These are phyloP conservation scores for Lepas anatifera DNA, from an alignment of 2,888 invertebrate genomes.

Conservation along the genomic window DNA sequence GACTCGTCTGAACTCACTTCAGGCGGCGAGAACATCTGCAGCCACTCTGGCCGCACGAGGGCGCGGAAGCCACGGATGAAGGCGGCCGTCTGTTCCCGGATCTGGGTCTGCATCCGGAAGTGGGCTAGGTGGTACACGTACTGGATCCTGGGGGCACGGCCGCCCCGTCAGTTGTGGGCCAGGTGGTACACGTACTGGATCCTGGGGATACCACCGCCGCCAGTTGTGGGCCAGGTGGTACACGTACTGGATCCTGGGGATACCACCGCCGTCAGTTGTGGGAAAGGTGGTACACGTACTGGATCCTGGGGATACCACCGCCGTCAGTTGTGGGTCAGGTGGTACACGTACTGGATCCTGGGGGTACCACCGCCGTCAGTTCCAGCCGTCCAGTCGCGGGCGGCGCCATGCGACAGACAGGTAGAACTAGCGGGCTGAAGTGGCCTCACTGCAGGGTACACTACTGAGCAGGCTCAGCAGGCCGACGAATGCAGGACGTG, in stretches of 20 bases:
- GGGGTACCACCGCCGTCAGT: too few species aligned
- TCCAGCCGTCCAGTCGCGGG: too few species aligned
- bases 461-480: too few species aligned
- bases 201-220: slow-evolving; percentile 45
- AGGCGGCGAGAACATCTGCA: slow-evolving; percentile 85
- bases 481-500: too few species aligned
- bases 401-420: too few species aligned
- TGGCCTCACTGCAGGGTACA: too few species aligned
- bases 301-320: slow-evolving; percentile 72
- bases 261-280: slow-evolving; percentile 42
- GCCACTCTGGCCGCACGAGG: slow-evolving; percentile 89
- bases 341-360: slow-evolving; percentile 93
- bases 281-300: slow-evolving; percentile 96
- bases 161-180: slow-evolving; percentile 52
- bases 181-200: slow-evolving; percentile 96
- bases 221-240: slow-evolving; percentile 82
- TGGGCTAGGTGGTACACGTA: slow-evolving; percentile 98
- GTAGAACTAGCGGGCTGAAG: too few species aligned
- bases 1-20: slow-evolving; percentile 50
- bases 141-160: slow-evolving; percentile 57
- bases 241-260: slow-evolving; percentile 90
- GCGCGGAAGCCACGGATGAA: slow-evolving; percentile 94
- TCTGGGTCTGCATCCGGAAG: slow-evolving; percentile 96
- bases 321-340: slow-evolving; percentile 66
- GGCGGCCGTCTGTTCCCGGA: slow-evolving; percentile 89